These are phyloP conservation scores for Drosophila affinis DNA, from an alignment of 2,888 invertebrate species.

Conservation along the genomic window DNA sequence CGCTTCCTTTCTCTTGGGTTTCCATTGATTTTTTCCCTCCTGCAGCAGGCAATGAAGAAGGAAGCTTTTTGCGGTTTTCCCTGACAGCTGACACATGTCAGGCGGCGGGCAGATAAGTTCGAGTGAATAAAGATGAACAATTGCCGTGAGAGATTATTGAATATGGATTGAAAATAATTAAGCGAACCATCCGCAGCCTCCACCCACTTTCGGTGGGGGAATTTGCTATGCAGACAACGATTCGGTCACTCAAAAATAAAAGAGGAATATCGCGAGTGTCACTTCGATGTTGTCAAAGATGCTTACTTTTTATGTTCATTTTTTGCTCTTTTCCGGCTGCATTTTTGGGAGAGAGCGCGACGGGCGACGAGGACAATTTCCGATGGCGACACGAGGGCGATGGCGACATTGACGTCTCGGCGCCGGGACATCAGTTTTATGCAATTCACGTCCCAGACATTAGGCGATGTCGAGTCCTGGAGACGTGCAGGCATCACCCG, in stretches of 20 bases:
- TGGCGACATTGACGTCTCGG: slow-evolving; percentile 46
- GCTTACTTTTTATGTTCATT: slow-evolving; percentile 41
- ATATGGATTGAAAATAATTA: slow-evolving; percentile 51
- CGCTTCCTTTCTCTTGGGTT: background rate
- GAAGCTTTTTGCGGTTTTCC: slow-evolving; percentile 37
- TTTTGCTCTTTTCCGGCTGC: slow-evolving; percentile 19
- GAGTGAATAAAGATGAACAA: slow-evolving; percentile 43
- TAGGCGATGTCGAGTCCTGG: slow-evolving; percentile 47
- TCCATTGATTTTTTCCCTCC: slow-evolving; percentile 38
- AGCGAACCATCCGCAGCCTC: background rate
- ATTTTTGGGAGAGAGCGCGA: slow-evolving; percentile 19
- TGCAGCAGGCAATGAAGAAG: background rate
- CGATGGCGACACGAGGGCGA: slow-evolving; percentile 33
- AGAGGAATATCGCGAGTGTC: slow-evolving; percentile 39
- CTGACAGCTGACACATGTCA: slow-evolving; percentile 51
- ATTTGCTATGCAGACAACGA: slow-evolving; percentile 33
- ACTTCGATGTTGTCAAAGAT: slow-evolving; percentile 36
- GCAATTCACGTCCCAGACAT: slow-evolving; percentile 55
- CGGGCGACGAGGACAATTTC: slow-evolving; percentile 30
- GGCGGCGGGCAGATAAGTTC: slow-evolving; percentile 22
- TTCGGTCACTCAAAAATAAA: slow-evolving; percentile 28
- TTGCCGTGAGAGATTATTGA: slow-evolving; percentile 49
- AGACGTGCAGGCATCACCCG: slow-evolving; percentile 44
- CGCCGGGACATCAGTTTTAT: slow-evolving; percentile 38
- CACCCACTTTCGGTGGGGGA: too few relatives aligned